Conservation (phyloP, 1,140 invertebrate species). For the Drosophila nikananu region DNA sequence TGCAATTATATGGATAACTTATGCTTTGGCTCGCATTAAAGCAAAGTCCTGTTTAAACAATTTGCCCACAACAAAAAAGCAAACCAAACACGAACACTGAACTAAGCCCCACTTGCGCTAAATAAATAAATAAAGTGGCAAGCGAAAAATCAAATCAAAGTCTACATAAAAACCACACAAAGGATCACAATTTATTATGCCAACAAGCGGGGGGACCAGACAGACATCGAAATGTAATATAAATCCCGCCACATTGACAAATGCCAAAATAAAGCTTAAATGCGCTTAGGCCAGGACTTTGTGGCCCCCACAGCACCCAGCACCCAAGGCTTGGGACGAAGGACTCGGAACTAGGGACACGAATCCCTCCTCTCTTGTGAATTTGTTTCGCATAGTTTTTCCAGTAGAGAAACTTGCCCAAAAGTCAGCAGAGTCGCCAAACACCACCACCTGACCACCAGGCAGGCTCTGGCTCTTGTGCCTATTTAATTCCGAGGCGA, state of each 20-base stretch:
- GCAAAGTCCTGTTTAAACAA: conserved; percentile 6
- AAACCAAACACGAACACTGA: conserved; percentile 30
- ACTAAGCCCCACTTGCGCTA: conserved; percentile 63
- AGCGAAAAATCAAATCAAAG: conserved; percentile 79
- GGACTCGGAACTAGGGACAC: neutral
- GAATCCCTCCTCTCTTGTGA: neutral
- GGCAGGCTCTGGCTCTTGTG: neutral
- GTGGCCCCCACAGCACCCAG: neutral
- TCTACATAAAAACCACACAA: conserved; percentile 73
- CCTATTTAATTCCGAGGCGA: conserved; percentile 26
- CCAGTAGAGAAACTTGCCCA: conserved; percentile 29
- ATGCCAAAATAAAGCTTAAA: conserved; percentile 83
- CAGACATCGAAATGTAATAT: conserved; percentile 68
- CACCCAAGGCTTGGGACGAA: conserved; percentile 10
- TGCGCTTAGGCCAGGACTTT: conserved; percentile 65
- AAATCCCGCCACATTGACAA: conserved; percentile 80
- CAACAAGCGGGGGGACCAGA: conserved; percentile 36
- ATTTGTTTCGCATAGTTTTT: conserved; percentile 62
- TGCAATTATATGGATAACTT: conserved; percentile 53
- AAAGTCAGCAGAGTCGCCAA: conserved; percentile 29
- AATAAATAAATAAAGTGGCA: conserved; percentile 71
- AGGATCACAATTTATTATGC: conserved; percentile 78
- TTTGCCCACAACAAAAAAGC: neutral
- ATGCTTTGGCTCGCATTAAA: conserved; percentile 19
- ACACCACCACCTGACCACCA: conserved; percentile 21